These are phyloP conservation scores for Aporophyla lueneburgensis DNA, from an alignment of 2,888 invertebrate genomes.

Conservation along the genomic window DNA sequence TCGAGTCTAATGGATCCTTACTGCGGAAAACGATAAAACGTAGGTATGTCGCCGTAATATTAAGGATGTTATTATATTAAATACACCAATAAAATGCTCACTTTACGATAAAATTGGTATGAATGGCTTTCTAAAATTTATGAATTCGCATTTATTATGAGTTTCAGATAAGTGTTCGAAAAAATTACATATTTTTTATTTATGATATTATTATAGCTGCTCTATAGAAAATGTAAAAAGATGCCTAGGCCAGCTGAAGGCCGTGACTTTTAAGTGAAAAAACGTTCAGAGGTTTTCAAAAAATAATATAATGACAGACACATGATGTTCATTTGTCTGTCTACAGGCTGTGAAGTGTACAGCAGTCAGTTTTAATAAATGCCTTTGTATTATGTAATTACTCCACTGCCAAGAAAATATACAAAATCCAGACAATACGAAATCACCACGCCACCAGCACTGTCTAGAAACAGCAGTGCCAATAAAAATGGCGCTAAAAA, in stretches of 20 bases:
- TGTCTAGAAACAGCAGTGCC: too few species aligned
- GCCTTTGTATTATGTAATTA: background rate
- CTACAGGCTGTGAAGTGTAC: background rate
- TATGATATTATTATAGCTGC: too few species aligned
- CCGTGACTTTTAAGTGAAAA: background rate
- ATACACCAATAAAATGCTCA: slow-evolving; percentile 36
- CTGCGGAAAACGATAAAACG: slow-evolving; percentile 28
- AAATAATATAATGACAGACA: background rate
- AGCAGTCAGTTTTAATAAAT: background rate
- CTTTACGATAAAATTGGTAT: slow-evolving; percentile 10
- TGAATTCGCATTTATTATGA: slow-evolving; percentile 7
- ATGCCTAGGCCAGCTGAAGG: background rate
- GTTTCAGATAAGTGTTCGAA: background rate
- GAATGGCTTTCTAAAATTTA: slow-evolving; percentile 9
- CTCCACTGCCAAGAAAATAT: background rate
- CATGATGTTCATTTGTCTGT: background rate
- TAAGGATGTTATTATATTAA: slow-evolving; percentile 24
- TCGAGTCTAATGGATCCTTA: slow-evolving; percentile 8
- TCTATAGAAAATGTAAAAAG: background rate
- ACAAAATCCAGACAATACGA: rapidly evolving
- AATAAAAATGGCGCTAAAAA: too few species aligned
- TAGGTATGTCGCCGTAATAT: slow-evolving; percentile 1
- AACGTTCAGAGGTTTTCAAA: background rate
- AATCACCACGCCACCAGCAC: too few species aligned
- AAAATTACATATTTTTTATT: background rate